phyloP scores from a whole-genome alignment of 1,140 invertebrate genomes.

The Drosophila punjabiensis region DNA sequence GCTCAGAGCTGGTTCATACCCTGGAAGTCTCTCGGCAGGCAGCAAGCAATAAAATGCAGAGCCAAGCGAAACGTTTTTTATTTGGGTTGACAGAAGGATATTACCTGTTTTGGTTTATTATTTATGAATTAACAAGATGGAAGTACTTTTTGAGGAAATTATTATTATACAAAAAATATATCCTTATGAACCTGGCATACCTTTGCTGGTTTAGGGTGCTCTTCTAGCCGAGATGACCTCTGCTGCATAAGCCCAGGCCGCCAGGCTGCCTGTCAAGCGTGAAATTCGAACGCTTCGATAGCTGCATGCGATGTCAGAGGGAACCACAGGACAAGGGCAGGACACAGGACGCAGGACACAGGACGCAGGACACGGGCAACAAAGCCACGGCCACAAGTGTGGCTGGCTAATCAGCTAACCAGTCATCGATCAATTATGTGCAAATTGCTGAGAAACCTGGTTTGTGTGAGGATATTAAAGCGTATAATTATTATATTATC shows the following conservation, averaged over 20 bases:
- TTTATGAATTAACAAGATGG: background rate
- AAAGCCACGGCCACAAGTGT: conserved; percentile 12
- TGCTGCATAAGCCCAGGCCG: conserved; percentile 3
- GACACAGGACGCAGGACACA: background rate
- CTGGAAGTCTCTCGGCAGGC: too few species aligned
- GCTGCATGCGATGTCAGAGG: conserved; percentile 17
- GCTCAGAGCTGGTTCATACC: background rate
- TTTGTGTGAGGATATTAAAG: background rate
- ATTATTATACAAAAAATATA: background rate
- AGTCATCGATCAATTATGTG: background rate
- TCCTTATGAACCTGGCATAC: background rate
- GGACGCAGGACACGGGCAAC: background rate
- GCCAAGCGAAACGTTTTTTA: background rate
- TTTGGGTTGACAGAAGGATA: background rate
- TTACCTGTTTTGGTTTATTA: background rate
- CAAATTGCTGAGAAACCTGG: background rate
- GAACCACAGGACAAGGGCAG: background rate
- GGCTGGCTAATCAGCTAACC: conserved; percentile 25
- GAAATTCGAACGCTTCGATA: conserved; percentile 61
- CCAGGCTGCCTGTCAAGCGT: conserved; percentile 45
- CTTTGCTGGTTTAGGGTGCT: background rate
- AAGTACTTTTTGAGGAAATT: background rate
- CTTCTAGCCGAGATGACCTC: background rate
- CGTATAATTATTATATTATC: background rate
- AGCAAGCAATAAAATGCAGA: background rate